Base-by-base conservation (phyloP, 2,888 invertebrate species). In the Pycnomerus fuliginosus region DNA sequence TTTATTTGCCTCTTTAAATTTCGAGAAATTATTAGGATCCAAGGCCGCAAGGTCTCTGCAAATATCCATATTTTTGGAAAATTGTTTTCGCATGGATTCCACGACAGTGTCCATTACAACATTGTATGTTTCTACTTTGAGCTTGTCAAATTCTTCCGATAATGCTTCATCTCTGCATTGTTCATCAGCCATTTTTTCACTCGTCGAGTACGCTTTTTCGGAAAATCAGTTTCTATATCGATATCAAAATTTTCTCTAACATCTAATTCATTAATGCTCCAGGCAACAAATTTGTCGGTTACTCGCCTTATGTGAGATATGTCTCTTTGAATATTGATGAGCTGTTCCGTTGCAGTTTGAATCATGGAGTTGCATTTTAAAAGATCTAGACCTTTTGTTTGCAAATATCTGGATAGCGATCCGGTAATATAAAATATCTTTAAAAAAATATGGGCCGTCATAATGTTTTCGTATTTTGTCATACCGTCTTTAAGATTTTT, bases 321-420 rank as follows among this genome's bases (percentile, higher is more conserved):
- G 7, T 20, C 20, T 20, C 20, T 20, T 20, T 20, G 20, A 20
- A 20, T 20, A 5, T 20, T 7, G 7, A 20, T 20, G 20, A 20
- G 20, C 20, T 20, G 20, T 20, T n/a, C n/a, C n/a, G n/a, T n/a
- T n/a, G n/a, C n/a, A n/a, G n/a, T n/a, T n/a, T n/a, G n/a, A n/a
- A n/a, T 20, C 20, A 20, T 20, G 7, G 4, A 20, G 7, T 20
- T 20, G 7, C 20, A 20, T 20, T 20, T 20, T 29, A 29, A 3
- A 3, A 29, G 14, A 29, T 29, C 24, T 5, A 29, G n/a, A 29
- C 14, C 13, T 29, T 29, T 29, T 1, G 29, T 29, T 12, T 43
- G 43, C 10, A 43, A 28, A 16, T 43, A 43, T 8, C 2, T 38
- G 12, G 43, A 43, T n/a, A 43, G 17, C 10, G 43, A 35, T 12